These are phyloP conservation scores for Holacanthus passer DNA, from an alignment of 2,113 vertebrate genomes.

Conservation along the genomic window DNA sequence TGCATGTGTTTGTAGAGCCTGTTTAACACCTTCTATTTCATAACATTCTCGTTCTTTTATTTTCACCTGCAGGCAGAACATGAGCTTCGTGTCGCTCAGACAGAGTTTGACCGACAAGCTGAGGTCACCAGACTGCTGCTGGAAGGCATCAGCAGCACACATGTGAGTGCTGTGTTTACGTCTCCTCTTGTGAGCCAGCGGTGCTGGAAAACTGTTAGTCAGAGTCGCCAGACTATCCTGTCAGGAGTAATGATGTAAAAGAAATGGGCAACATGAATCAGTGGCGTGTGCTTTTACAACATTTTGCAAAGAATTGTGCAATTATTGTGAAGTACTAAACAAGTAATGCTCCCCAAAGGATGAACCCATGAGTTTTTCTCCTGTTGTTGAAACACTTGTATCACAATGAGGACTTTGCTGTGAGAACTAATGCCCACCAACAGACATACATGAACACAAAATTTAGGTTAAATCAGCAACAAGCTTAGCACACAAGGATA, in stretches of 20 bases:
- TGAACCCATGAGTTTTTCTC: background rate
- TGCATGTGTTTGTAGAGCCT: background rate
- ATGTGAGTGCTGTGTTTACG: constrained; percentile 88
- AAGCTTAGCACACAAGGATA: too few species aligned
- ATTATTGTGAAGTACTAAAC: background rate
- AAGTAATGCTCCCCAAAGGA: background rate
- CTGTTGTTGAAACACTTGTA: background rate
- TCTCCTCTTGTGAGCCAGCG: constrained; percentile 39
- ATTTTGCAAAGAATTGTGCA: too few species aligned
- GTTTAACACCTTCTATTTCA: background rate
- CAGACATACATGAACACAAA: too few species aligned
- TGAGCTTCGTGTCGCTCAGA: constrained; percentile 94
- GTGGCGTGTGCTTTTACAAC: background rate
- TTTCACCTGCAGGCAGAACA: constrained; percentile 89
- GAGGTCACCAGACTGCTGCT: constrained; percentile 95
- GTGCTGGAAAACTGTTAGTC: constrained; percentile 3
- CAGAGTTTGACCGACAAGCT: constrained; percentile 95
- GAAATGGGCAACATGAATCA: background rate
- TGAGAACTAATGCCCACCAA: too few species aligned
- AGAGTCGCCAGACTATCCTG: background rate
- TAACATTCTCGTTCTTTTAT: background rate
- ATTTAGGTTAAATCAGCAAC: too few species aligned
- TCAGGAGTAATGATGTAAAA: fast-evolving
- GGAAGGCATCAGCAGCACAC: constrained; percentile 97
- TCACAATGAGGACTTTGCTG: too few species aligned